Base-by-base conservation (phyloP, 2,113 vertebrate species). In the Grantiella picta region DNA sequence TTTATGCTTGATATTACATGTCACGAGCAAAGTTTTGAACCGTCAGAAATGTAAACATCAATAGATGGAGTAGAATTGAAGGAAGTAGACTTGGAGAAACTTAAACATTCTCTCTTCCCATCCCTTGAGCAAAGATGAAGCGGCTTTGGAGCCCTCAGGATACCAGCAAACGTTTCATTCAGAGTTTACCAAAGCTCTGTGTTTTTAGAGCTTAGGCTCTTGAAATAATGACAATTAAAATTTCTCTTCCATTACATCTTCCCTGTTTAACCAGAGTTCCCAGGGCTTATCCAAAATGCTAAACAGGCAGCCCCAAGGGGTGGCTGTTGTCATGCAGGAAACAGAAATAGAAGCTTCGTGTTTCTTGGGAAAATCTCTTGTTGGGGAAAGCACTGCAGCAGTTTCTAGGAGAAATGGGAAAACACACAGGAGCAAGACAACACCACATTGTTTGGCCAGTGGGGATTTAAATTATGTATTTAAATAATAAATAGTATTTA, bases 181-280 rank as follows among this genome's bases (percentile, higher is more conserved):
- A 33, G 87, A 76, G 28, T 56, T 91, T 65, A 81, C 36, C 64
- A 92, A 53, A 82, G 29, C 57, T 59, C 15, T 15, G 13, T 86
- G 42, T 21, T 85, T 87, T 76, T 24, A 79, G 53, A 57, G 23
- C 54, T 76, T 36, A 25, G 33, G 15, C 52, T 91, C 83, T 92
- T 81, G 59, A 81, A 84, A 71, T 86, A 78, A 66, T 40, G 77
- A 20, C 36, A 57, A 53, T 72, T 86, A 86, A 78, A 69, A 61
- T 95, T 95, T 89, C 69, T 95, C 40, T 93, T 69, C 72, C 42
- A n/a, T 88, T 77, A 59, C 71, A 59, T 89, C 82, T 84, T 86
- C 61, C 40, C 20, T 87, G 7, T 79, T 95, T 78, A 87, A 87
- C 65, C 54, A 72, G 73, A 82, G 57, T 63, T 89, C 89, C 79